Base-by-base conservation (phyloP, 92 coral and sea anemone species). In the Porites evermanni region DNA sequence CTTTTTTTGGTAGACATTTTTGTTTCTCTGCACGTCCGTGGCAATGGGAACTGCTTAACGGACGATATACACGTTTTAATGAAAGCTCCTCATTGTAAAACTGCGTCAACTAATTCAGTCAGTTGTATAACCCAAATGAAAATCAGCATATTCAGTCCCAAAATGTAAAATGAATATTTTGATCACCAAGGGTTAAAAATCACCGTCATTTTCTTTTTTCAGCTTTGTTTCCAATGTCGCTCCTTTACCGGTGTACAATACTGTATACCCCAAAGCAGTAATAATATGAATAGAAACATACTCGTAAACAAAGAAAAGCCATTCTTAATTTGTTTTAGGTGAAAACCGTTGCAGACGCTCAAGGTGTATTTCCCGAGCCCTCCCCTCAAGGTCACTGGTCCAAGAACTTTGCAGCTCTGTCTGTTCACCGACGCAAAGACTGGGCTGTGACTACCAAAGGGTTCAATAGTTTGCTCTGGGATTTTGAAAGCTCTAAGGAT, bases 391-490 rank as follows among this genome's bases (percentile, higher is more conserved):
- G 97, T 6, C 93, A 91, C 71, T 94, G 93, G 94, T 80, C 88
- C 84, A 77, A 82, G 61, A 91, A 94, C 72, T 94, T 83, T 50
- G 97, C 94, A 12, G 89, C 90, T 2, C 38, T 94, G 19, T 82
- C 94, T 8, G 67, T 91, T 12, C 97, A 94, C 51, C 86, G 97
- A 26, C 94, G 97, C 44, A 38, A 72, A 11, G 86, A 91, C 73
- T 94, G 97, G 97, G 89, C 93, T 53, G 94, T 94, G 16, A 84
- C 91, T 17, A 91, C 88, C 0, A 94, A 91, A 68, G 94, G 97
- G 1, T 94, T 94, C 65, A 94, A 89, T 29, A 67, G 84, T 13
- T 91, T 74, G 23, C 64, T 83, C 60, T 94, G 94, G 93, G 97
- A 91, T 68, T 94, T 53, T 61, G 97, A 94, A 80, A 70, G 26